phyloP scores from a whole-genome alignment of 2,888 invertebrate genomes.

The Congeria kusceri region DNA sequence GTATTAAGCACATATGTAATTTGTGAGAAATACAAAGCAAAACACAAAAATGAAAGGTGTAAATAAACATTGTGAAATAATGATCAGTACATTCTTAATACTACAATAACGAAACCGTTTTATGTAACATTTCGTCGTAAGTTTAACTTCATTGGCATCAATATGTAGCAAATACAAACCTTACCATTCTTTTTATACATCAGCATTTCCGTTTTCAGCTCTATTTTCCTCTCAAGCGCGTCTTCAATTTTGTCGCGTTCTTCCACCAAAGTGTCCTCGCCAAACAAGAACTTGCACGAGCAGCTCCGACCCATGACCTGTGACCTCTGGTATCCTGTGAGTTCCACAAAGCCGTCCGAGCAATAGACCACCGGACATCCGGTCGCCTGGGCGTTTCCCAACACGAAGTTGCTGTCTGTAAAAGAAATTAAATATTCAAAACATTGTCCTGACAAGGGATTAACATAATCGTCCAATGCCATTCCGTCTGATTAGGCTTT shows the following conservation, averaged over 20 bases:
- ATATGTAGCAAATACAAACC: slow-evolving; percentile 76
- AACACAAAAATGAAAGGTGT: no score
- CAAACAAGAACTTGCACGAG: slow-evolving; percentile 96
- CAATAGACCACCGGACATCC: slow-evolving; percentile 99
- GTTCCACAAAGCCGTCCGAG: slow-evolving; percentile 99
- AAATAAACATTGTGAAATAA: no score
- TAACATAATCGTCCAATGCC: no score
- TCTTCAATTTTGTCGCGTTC: slow-evolving; percentile 95
- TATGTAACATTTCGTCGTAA: neutral
- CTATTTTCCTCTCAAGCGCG: slow-evolving; percentile 94
- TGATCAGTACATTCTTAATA: no score
- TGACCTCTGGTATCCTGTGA: slow-evolving; percentile 98
- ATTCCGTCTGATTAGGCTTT: no score
- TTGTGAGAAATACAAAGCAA: no score
- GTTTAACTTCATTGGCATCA: neutral
- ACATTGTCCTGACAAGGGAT: no score
- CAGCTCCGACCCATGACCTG: slow-evolving; percentile 93
- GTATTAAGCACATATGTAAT: no score
- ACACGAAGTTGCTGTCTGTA: slow-evolving; percentile 95
- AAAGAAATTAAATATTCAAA: no score
- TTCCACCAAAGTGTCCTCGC: slow-evolving; percentile 95
- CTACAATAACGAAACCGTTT: no score
- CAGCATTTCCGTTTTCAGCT: slow-evolving; percentile 96
- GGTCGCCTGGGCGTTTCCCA: slow-evolving; percentile 99
- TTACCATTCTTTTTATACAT: slow-evolving; percentile 98